These are phyloP conservation scores for Triops cancriformis DNA, from an alignment of 1,140 invertebrate species.

Conservation along the genomic window DNA sequence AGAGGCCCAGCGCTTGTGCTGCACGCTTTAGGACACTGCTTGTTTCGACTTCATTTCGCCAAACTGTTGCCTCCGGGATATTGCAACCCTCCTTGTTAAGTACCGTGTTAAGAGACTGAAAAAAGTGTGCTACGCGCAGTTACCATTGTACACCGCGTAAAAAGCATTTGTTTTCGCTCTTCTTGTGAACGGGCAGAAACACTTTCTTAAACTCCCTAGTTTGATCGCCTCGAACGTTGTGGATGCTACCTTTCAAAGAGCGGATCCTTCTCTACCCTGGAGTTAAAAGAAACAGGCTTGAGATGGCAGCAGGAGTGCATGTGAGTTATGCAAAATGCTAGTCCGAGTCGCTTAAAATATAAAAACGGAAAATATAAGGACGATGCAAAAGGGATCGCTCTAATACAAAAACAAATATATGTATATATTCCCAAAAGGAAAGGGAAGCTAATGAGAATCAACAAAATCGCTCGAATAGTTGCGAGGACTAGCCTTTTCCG, in stretches of 20 bases:
- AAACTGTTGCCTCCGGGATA: constrained; percentile 9
- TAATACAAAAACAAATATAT: background rate
- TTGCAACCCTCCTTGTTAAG: background rate
- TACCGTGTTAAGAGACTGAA: background rate
- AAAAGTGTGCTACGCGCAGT: background rate
- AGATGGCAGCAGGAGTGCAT: no score
- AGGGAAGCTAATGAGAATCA: background rate
- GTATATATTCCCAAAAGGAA: background rate
- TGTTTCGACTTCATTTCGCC: background rate
- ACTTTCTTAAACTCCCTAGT: no score
- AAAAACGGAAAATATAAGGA: background rate
- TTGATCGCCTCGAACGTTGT: no score
- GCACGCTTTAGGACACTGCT: background rate
- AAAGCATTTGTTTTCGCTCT: background rate
- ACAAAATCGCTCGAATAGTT: background rate
- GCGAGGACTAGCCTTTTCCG: background rate
- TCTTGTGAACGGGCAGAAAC: background rate
- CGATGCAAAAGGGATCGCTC: background rate
- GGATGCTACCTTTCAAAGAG: no score
- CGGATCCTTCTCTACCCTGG: no score
- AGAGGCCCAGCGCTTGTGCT: constrained; percentile 11
- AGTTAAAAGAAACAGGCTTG: no score
- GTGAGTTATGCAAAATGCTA: no score
- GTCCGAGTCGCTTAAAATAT: no score
- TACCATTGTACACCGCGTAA: background rate